Evolutionary conservation across 1,140 invertebrate species (phyloP).

Genomic region (Liolophura sinensis): DNA sequence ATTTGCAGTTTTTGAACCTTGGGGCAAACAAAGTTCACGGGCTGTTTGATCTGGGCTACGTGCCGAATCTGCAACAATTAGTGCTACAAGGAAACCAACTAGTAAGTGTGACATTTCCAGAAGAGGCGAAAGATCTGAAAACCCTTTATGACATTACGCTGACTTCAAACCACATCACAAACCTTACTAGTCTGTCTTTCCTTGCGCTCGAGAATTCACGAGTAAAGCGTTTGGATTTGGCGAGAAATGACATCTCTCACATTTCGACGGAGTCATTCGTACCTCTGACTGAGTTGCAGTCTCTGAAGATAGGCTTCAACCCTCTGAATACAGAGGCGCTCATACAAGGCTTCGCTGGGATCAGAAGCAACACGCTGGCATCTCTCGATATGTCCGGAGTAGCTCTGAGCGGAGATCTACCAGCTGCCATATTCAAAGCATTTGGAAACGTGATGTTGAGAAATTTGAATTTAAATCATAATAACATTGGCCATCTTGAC

Average conservation of each 20-base stretch:
- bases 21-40: constrained; percentile 23
- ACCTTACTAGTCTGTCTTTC: constrained; percentile 27
- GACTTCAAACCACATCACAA: constrained; percentile 32
- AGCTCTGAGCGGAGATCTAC: constrained; percentile 23
- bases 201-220: constrained; percentile 14
- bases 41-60: constrained; percentile 21
- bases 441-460: constrained; percentile 28
- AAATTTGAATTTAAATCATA: constrained; percentile 31
- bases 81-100: constrained; percentile 35
- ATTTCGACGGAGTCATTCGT: constrained; percentile 23
- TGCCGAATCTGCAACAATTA: constrained; percentile 21
- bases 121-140: constrained; percentile 7
- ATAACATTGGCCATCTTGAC: constrained; percentile 25
- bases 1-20: constrained; percentile 21
- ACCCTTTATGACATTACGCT: constrained; percentile 21
- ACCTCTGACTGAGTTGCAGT: constrained; percentile 26
- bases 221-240: constrained; percentile 28
- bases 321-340: constrained; percentile 25
- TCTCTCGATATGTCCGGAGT: constrained; percentile 36
- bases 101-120: constrained; percentile 29
- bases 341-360: constrained; percentile 19
- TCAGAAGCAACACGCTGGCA: constrained; percentile 19
- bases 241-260: constrained; percentile 24
- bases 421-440: constrained; percentile 27
- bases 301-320: constrained; percentile 32